Evolutionary conservation across 2,888 invertebrate species (phyloP).

Genomic region (Epinotia ramella): DNA sequence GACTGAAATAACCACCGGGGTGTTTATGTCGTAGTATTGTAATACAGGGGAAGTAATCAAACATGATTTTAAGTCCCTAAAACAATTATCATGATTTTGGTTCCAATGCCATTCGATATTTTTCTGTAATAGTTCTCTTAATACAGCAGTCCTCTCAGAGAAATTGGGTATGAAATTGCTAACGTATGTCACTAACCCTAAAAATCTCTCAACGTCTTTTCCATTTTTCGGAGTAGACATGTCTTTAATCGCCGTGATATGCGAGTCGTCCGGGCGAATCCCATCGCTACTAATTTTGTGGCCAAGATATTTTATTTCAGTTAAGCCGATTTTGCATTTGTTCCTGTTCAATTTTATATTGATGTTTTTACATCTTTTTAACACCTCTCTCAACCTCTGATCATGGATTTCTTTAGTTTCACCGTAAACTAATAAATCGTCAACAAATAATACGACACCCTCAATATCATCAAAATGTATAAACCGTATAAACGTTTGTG

Average conservation of each 20-base stretch:
- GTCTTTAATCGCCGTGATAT: not conserved
- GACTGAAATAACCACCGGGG: not conserved
- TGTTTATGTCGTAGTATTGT: constrained; percentile 15
- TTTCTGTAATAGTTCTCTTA: constrained; percentile 9
- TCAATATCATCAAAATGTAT: constrained; percentile 41
- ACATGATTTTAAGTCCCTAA: not conserved
- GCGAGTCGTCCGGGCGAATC: constrained; percentile 1
- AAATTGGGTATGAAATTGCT: constrained; percentile 14
- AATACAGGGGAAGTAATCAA: constrained; percentile 16
- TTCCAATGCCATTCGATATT: constrained; percentile 16
- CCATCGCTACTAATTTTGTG: constrained; percentile 17
- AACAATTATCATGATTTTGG: constrained; percentile 1
- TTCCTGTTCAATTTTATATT: constrained; percentile 38
- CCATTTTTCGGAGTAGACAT: constrained; percentile 17
- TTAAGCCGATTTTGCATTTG: constrained; percentile 39
- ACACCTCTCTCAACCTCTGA: constrained; percentile 1
- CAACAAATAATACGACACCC: constrained; percentile 48
- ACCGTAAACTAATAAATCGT: constrained; percentile 47
- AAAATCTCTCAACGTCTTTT: constrained; percentile 10
- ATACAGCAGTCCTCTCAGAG: not conserved
- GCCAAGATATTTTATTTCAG: constrained; percentile 20
- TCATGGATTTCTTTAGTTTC: constrained; percentile 14
- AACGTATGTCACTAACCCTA: constrained; percentile 15
- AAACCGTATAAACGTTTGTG: constrained; percentile 21
- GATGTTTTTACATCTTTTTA: constrained; percentile 2